phyloP scores from a whole-genome alignment of 2,113 vertebrate genomes.

The human (Homo sapiens) region DNA sequence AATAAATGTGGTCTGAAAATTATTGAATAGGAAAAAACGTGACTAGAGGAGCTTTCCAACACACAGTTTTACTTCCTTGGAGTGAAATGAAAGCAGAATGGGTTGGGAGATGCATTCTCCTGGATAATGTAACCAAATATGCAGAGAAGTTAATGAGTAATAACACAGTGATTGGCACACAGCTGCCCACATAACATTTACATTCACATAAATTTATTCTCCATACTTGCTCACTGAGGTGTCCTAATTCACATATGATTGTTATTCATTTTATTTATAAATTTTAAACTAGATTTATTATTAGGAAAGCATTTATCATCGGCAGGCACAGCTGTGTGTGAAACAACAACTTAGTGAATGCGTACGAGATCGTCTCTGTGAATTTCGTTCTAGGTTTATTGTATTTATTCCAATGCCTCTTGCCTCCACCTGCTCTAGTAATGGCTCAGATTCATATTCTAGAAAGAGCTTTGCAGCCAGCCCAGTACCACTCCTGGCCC shows the following conservation, averaged over 20 bases:
- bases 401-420: background rate
- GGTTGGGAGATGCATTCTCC: background rate
- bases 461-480: background rate
- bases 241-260: background rate
- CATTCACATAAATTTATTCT: background rate
- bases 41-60: background rate
- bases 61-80: background rate
- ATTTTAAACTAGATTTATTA: background rate
- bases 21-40: background rate
- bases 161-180: background rate
- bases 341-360: background rate
- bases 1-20: background rate
- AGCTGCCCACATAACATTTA: background rate
- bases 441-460: background rate
- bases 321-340: constrained; percentile 47
- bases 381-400: background rate
- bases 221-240: background rate
- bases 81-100: background rate
- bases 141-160: background rate
- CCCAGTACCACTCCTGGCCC: no score
- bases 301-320: constrained; percentile 47
- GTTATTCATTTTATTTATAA: constrained; percentile 36
- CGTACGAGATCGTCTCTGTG: background rate
- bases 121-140: background rate
- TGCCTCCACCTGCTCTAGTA: background rate